phyloP scores from a whole-genome alignment of 2,797 vertebrate species.

The Bufotes viridis region DNA sequence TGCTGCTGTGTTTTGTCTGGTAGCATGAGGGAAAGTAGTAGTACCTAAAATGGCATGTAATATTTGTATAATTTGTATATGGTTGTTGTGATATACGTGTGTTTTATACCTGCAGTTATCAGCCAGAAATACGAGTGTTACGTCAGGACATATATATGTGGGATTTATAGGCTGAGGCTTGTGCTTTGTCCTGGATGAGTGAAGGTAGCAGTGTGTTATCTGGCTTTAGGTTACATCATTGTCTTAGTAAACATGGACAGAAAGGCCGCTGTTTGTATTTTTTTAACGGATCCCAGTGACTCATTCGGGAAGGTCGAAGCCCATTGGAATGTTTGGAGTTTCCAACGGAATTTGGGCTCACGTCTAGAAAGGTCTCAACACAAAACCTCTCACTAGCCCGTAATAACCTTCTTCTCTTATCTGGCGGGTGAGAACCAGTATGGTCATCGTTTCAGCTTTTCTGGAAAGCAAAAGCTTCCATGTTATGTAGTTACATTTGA shows the following conservation, averaged over 20 bases:
- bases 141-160: background rate
- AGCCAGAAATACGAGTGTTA: background rate
- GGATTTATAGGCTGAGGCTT: background rate
- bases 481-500: too few species aligned
- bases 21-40: too few species aligned
- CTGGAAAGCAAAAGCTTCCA: too few species aligned
- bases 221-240: conserved; percentile 27
- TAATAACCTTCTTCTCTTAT: too few species aligned
- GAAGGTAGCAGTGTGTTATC: background rate
- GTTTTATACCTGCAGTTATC: background rate
- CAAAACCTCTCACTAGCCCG: background rate
- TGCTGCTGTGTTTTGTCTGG: too few species aligned
- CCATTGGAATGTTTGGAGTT: background rate
- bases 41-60: too few species aligned
- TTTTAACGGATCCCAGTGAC: background rate
- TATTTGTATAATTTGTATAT: too few species aligned
- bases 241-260: conserved; percentile 20
- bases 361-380: background rate
- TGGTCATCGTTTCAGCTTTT: background rate
- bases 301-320: background rate
- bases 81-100: background rate
- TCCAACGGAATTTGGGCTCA: background rate
- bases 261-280: conserved; percentile 32
- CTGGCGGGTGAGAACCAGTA: too few species aligned
- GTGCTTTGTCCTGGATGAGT: background rate